These are phyloP conservation scores for Raja brachyura DNA, from an alignment of 2,113 vertebrate species.

Conservation along the genomic window DNA sequence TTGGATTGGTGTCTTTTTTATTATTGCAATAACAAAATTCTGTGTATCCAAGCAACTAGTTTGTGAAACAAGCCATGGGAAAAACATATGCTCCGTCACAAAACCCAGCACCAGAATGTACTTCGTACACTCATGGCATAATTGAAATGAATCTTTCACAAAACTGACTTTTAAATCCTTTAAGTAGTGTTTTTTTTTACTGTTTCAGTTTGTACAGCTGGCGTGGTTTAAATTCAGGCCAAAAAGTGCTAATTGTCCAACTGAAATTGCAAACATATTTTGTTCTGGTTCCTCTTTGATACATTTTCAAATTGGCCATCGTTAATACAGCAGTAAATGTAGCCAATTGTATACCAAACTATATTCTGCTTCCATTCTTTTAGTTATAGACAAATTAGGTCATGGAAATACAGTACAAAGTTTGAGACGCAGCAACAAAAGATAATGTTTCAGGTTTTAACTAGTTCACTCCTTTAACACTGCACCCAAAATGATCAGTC, in stretches of 20 bases:
- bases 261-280: conserved; percentile 20
- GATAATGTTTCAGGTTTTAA: background rate
- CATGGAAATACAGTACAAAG: background rate
- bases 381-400: background rate
- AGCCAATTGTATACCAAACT: background rate
- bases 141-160: background rate
- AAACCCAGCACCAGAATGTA: background rate
- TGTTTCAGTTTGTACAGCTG: background rate
- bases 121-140: background rate
- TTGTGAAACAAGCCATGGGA: conserved; percentile 33
- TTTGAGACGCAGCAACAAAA: background rate
- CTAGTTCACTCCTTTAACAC: background rate
- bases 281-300: conserved; percentile 15
- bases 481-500: background rate
- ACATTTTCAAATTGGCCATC: conserved; percentile 23
- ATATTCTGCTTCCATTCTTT: background rate
- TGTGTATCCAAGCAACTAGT: background rate
- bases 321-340: background rate
- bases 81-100: background rate
- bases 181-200: background rate
- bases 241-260: conserved; percentile 29
- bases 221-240: background rate
- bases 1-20: background rate
- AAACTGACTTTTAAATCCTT: conserved; percentile 19
- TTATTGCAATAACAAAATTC: background rate